Percentiles rank a stretch among this genome's conserved stretches.
Evolutionary conservation across 2,113 vertebrate genomes (phyloP).

Genomic region (Anhinga rufa): DNA sequence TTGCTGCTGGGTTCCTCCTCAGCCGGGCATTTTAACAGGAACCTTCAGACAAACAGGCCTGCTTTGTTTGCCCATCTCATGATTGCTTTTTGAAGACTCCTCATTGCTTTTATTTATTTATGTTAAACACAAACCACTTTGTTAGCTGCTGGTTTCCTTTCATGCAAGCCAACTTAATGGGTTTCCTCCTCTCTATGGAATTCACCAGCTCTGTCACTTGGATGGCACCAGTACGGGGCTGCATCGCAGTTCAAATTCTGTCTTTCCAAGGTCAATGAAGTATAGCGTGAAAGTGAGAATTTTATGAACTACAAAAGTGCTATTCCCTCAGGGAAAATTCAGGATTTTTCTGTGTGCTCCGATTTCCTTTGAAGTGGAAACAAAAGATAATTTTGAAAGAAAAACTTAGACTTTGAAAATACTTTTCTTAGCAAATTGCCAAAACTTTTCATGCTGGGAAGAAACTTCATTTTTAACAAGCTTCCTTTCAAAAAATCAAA

Average conservation of each 20-base stretch:
- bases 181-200: neutral
- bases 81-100: neutral
- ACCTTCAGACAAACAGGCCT: neutral
- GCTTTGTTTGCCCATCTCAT: neutral
- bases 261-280: neutral
- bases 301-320: constrained; percentile 26
- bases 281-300: constrained; percentile 12
- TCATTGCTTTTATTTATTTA: constrained; percentile 5
- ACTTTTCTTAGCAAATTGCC: constrained; percentile 37
- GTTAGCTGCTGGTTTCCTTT: neutral
- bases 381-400: constrained; percentile 42
- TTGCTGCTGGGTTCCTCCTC: neutral
- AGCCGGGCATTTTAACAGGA: neutral
- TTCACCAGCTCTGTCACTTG: neutral
- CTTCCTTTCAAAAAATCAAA: neutral
- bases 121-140: constrained; percentile 14
- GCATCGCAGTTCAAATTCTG: neutral
- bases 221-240: neutral
- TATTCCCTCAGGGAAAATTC: neutral
- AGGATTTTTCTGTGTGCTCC: neutral
- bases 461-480: constrained; percentile 19
- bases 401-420: constrained; percentile 27
- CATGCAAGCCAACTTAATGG: neutral
- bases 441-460: neutral
- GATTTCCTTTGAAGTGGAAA: constrained; percentile 25